Evolutionary conservation across 2,888 invertebrate species (phyloP), one percentile per base, ranked within the genome.

Genomic region (Leucophora obtusa): DNA sequence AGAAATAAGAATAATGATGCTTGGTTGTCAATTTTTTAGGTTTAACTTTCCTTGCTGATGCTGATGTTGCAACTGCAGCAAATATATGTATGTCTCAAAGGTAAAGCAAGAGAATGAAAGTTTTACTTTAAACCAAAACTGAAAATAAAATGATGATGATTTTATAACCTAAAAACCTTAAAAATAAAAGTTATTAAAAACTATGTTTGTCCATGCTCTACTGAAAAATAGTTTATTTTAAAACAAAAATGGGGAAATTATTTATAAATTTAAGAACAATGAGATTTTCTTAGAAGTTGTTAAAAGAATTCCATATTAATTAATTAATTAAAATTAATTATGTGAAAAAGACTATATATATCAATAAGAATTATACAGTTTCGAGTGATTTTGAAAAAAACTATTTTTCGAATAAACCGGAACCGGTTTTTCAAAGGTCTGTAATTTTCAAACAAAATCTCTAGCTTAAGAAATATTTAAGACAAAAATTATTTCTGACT

Each of bases 1-100:
- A 59, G 38, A 54, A 66, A 70, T 66, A 75, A 65, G 71, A 79
- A 79, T 72, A 80, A 80, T 80, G 80, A 76, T 69, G 68, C 63
- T 62, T 47, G 62, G 33, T 75, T 76, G 79, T 80, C 71, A 80
- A 75, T 80, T 76, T 69, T 80, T 53, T 60, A 56, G 74, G 59
- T 75, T 71, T 65, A 66, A 75, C 70, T 71, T 71, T 60, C 53
- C 24, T 17, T 15, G 43, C 17, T 38, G 17, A 59, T 24, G 43
- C 47, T 47, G 14, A 33, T 21, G 54, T 28, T 66, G 66, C 71
- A 78, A 60, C 56, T 78, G 77, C 71, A 72, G 60, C 28, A 56
- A 66, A 21, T 54, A 66, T 15, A 60, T 62, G 71, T 78, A 60
- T 62, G 71, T 78, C 77, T 66, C 77, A 75, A 58, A 76, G 76